A percentile compares a stretch with the other conserved stretches of the same genome.
Evolutionary conservation across 64 coral and sea anemone genomes (phyloP).

Genomic region (Montipora sp.): DNA sequence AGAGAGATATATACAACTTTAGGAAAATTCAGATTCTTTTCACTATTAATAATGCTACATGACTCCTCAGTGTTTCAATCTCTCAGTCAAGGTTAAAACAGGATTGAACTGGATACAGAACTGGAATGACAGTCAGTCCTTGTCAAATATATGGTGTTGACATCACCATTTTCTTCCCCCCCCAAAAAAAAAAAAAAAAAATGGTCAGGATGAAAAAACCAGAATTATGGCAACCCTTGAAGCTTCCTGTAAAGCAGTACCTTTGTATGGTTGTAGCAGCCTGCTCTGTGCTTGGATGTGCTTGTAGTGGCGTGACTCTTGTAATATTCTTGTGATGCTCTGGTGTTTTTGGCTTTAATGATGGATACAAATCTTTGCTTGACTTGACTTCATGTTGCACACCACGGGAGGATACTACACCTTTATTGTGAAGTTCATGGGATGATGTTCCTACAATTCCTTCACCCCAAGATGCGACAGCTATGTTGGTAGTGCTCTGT

Average conservation of each 20-base stretch:
- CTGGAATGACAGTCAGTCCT: no score
- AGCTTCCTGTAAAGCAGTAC: not conserved
- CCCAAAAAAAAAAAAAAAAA: no score
- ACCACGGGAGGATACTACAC: conserved; percentile 23
- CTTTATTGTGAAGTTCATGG: conserved; percentile 15
- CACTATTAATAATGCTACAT: no score
- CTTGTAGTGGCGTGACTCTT: not conserved
- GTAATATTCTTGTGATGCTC: conserved; percentile 36
- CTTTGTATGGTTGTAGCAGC: conserved; percentile 45
- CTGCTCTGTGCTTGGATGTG: not conserved
- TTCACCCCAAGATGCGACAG: conserved; percentile 52
- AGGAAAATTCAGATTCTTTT: no score
- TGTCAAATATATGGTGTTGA: no score
- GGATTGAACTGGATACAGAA: no score
- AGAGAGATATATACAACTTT: no score
- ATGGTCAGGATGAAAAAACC: no score
- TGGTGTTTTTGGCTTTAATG: conserved; percentile 36
- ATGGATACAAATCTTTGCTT: conserved; percentile 37
- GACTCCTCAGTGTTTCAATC: not conserved
- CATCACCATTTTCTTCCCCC: no score
- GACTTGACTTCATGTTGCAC: conserved; percentile 34
- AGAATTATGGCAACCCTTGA: no score
- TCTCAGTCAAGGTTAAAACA: no score
- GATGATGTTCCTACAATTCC: conserved; percentile 36
- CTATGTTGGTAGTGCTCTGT: conserved; percentile 16